phyloP scores from a whole-genome alignment of 2,113 vertebrate species.

The Myotis yumanensis region DNA sequence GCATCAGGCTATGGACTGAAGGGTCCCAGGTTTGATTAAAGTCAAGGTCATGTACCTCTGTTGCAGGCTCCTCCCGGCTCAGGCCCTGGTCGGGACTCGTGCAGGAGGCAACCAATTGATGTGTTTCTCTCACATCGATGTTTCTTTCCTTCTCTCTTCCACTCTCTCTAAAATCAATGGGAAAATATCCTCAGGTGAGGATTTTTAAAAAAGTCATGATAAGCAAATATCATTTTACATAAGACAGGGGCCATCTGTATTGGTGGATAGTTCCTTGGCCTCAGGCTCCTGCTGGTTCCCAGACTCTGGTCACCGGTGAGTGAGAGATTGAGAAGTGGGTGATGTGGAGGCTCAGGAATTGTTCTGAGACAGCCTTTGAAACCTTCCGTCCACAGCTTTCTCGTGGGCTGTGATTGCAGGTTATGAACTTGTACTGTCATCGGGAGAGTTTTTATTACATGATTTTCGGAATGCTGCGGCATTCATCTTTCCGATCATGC shows the following conservation, averaged over 20 bases:
- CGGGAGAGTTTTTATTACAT: background rate
- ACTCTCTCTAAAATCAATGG: too few relatives aligned
- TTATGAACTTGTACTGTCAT: rapidly evolving
- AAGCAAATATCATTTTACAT: background rate
- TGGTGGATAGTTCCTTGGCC: background rate
- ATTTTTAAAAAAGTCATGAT: too few relatives aligned
- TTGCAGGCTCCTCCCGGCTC: too few relatives aligned
- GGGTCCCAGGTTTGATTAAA: too few relatives aligned
- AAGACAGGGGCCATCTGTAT: background rate
- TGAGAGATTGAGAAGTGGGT: background rate
- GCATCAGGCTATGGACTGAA: too few relatives aligned
- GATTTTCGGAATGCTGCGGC: background rate
- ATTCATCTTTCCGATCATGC: rapidly evolving
- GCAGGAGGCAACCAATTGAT: too few relatives aligned
- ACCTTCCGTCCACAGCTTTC: background rate
- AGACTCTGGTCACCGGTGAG: background rate
- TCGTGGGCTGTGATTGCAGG: background rate
- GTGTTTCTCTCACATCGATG: too few relatives aligned
- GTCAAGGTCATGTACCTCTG: too few relatives aligned
- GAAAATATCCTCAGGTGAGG: too few relatives aligned
- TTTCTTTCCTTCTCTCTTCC: too few relatives aligned
- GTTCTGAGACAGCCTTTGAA: background rate
- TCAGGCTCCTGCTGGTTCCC: background rate
- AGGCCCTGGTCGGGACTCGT: too few relatives aligned
- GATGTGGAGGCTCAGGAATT: too few relatives aligned